Evolutionary conservation across 2,113 vertebrate genomes (phyloP), one percentile per base, ranked within the genome.

Genomic region (Leptosomus discolor): DNA sequence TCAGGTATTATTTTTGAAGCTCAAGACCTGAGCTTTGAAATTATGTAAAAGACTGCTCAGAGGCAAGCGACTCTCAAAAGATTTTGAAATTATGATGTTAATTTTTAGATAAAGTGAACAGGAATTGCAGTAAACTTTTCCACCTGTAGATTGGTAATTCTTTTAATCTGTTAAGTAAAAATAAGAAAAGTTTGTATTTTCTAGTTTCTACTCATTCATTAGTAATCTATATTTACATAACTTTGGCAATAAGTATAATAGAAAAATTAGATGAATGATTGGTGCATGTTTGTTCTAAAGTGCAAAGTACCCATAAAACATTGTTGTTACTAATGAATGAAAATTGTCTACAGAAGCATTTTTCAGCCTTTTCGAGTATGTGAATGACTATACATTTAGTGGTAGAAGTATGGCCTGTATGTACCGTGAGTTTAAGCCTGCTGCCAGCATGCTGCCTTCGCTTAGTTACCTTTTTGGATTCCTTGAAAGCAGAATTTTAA

Each of bases 1-100:
- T 94, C 57, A 57, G 77, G 75, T 56, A 80, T 61, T 97, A 80
- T 82, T 91, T 93, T 97, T 97, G 86, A 97, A 96, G 73, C 88
- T 92, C 73, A 70, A 73, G 71, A 86, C 68, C 39, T 82, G 78
- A 84, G 85, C 84, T 93, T 97, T 94, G 85, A 96, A 95, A 88
- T 69, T 4, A 37, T 93, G 82, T 71, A 37, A 87, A 73, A 75
- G 81, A 27, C 46, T 27, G 69, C 94, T 97, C 21, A 45, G 73
- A 88, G 73, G 85, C 78, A 93, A 95, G 95, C 84, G 45, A 64
- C 70, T 91, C 39, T 91, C 88, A 94, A 61, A 93, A 88, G 64
- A 48, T 77, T 96, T 96, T 94, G 75, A 92, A 96, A 86, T 92
- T 45, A n/a, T 21, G 69, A 71, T 4, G 5, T 81, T 71, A 77